Evolutionary conservation across 1,140 invertebrate species (phyloP).

Genomic region (Lepidurus packardi): DNA sequence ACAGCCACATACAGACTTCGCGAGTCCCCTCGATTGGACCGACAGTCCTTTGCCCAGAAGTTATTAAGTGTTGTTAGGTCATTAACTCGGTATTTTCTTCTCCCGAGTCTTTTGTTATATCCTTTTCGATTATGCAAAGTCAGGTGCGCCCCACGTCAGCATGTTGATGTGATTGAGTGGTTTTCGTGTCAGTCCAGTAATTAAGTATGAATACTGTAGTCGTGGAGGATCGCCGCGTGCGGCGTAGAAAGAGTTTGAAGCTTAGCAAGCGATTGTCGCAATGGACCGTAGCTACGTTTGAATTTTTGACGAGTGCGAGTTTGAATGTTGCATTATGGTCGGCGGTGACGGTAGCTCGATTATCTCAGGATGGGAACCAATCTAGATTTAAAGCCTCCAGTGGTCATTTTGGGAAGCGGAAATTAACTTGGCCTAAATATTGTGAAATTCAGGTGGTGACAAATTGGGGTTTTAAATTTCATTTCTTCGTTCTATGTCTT

Average conservation of each 20-base stretch:
- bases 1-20: not conserved
- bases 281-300: not conserved
- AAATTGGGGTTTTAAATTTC: not conserved
- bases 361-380: not conserved
- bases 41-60: not conserved
- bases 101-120: too few species aligned
- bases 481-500: not conserved
- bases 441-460: constrained; percentile 24
- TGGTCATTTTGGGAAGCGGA: constrained; percentile 26
- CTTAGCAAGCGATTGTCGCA: not conserved
- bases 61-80: too few species aligned
- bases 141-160: not conserved
- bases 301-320: constrained; percentile 6
- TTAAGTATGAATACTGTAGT: not conserved
- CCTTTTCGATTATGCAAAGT: not conserved
- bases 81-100: too few species aligned
- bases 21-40: not conserved
- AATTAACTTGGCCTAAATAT: constrained; percentile 24
- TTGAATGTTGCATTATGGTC: constrained; percentile 4
- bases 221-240: not conserved
- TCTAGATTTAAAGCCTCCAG: not conserved
- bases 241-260: not conserved
- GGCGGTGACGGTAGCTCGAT: not conserved
- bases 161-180: not conserved
- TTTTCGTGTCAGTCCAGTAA: not conserved